Evolutionary conservation across 2,797 vertebrate species (phyloP), one percentile per base, ranked within the genome.

Genomic region (Serranus cabrilla): DNA sequence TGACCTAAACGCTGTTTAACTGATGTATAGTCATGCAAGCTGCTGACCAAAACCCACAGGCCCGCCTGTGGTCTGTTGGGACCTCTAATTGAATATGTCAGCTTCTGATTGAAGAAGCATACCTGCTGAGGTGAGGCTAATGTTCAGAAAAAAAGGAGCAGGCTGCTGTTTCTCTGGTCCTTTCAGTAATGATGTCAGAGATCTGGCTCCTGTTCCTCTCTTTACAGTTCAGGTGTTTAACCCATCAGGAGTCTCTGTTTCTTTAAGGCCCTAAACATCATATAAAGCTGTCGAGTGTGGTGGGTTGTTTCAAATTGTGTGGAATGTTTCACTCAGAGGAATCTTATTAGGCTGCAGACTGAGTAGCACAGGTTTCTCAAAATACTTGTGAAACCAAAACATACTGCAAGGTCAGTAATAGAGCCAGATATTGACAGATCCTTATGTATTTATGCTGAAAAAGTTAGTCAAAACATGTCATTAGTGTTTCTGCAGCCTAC

Each of bases 191-290:
- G 80, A 72, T 27, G 58, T 78, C 80, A 82, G 43, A 3, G 20
- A 66, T 66, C 55, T 37, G 46, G 43, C 74, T 74, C 54, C 64
- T 70, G 25, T 43, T 58, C 46, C 39, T 71, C 45, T 74, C 66
- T 71, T 59, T 69, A 76, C 40, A 49, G 75, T 56, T 69, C 86
- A 88, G 72, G 66, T 90, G 87, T 83, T 91, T 85, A 81, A 73
- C n/a, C 21, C 73, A 89, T 88, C 65, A 82, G 57, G 70, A 56
- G 23, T 23, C 49, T 49, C 59, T 10, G 17, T 46, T 64, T 60
- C 37, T 49, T 54, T 47, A 43, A 60, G 50, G 1, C 23, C 42
- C 31, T 42, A 21, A 39, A 71, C 59, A 39, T 61, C 49, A 34
- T 27, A 16, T 52, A 52, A 68, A 75, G 40, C 46, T 74, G 71